These are phyloP conservation scores for Neelides folsomi DNA, from an alignment of 2,888 invertebrate genomes.

Conservation along the genomic window DNA sequence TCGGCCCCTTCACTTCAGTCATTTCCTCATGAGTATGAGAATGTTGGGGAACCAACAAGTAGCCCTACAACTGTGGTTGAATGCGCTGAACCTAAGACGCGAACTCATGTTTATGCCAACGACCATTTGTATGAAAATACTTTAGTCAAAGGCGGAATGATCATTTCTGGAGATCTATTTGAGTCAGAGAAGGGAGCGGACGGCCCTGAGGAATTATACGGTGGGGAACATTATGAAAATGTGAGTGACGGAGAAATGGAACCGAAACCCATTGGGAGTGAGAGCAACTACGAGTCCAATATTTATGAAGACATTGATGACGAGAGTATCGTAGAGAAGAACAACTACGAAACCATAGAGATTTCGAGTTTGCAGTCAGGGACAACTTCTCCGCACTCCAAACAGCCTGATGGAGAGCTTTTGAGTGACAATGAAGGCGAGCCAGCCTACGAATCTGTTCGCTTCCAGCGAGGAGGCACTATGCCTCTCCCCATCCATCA, in stretches of 20 bases:
- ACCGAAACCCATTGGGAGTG: background rate
- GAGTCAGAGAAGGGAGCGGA: background rate
- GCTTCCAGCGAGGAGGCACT: constrained; percentile 9
- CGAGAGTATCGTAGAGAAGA: constrained; percentile 11
- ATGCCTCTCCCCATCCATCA: constrained; percentile 16
- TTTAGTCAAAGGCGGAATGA: constrained; percentile 8
- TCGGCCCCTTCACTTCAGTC: background rate
- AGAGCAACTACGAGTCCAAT: constrained; percentile 16
- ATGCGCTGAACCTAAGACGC: background rate
- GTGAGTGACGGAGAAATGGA: constrained; percentile 17
- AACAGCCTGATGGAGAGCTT: background rate
- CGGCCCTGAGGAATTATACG: background rate
- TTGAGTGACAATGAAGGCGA: constrained; percentile 4
- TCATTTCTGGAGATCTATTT: constrained; percentile 8
- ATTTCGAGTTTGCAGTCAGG: constrained; percentile 3
- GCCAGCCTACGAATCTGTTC: constrained; percentile 15
- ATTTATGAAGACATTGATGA: constrained; percentile 31
- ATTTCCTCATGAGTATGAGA: background rate
- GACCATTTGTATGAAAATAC: constrained; percentile 27
- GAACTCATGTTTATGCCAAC: constrained; percentile 24
- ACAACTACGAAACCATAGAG: constrained; percentile 24
- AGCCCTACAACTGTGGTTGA: background rate
- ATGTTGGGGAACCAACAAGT: background rate
- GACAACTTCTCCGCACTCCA: background rate
- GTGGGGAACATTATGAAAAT: constrained; percentile 25